Conservation (phyloP, 2,888 invertebrate species). For the Microctonus aethiopoides region DNA sequence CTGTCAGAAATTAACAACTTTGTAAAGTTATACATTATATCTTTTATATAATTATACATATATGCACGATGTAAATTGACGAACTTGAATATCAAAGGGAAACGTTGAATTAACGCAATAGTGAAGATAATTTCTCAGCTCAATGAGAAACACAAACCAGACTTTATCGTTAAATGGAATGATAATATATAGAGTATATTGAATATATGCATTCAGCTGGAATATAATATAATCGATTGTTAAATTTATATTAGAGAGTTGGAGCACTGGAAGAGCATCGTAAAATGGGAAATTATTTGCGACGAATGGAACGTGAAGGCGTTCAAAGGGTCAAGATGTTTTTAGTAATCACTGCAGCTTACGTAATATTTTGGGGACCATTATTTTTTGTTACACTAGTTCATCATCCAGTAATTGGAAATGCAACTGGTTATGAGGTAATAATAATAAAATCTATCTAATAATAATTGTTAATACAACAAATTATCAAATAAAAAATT, state of each 20-base stretch:
- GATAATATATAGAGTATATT: neutral
- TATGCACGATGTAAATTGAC: neutral
- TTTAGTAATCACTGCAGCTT: constrained; percentile 84
- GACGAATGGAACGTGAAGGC: constrained; percentile 82
- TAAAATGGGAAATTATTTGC: constrained; percentile 80
- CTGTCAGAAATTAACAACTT: neutral
- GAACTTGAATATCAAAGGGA: neutral
- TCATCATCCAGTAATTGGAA: constrained; percentile 80
- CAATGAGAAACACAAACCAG: neutral
- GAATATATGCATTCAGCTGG: neutral
- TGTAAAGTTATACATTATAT: neutral
- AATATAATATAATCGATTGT: neutral
- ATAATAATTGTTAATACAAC: no score
- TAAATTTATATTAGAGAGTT: constrained; percentile 62
- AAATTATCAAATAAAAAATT: no score
- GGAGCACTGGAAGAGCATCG: constrained; percentile 77
- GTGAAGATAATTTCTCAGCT: neutral
- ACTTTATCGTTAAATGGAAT: neutral
- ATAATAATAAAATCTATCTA: neutral
- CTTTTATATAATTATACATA: no score
- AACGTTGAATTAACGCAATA: neutral
- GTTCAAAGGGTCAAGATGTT: constrained; percentile 88
- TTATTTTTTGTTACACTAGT: constrained; percentile 86
- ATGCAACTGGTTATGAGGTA: constrained; percentile 81
- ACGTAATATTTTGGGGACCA: constrained; percentile 91